Percentiles rank a stretch among this genome's conserved stretches.
Conservation (phyloP, 1,140 invertebrate species). For the Protaetia brevitarsis region DNA sequence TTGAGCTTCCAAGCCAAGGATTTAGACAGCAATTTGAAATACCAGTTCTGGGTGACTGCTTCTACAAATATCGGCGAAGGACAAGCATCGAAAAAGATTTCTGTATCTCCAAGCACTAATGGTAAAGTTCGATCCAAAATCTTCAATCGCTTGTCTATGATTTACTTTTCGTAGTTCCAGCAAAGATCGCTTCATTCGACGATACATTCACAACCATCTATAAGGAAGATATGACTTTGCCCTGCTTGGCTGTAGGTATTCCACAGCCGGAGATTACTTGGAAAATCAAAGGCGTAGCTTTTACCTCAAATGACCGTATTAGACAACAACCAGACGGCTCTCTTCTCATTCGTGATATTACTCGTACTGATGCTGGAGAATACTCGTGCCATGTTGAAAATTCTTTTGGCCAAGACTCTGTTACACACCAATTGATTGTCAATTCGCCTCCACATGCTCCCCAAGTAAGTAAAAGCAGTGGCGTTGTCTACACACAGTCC, state of each 20-base stretch:
- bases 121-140: conserved; percentile 49
- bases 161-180: conserved; percentile 66
- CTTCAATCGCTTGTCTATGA: neutral
- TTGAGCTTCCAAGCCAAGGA: conserved; percentile 81
- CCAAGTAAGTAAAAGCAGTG: conserved; percentile 31
- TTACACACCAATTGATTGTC: conserved; percentile 85
- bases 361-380: conserved; percentile 84
- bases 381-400: conserved; percentile 91
- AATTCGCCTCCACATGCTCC: conserved; percentile 46
- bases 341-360: conserved; percentile 83
- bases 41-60: conserved; percentile 94
- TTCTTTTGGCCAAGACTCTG: conserved; percentile 85
- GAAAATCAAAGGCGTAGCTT: conserved; percentile 63
- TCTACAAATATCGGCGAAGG: conserved; percentile 92
- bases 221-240: conserved; percentile 86
- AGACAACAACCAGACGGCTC: conserved; percentile 84
- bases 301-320: conserved; percentile 63
- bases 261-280: conserved; percentile 84
- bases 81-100: conserved; percentile 80
- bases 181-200: conserved; percentile 89
- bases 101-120: conserved; percentile 76
- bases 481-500: too few species aligned
- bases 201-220: conserved; percentile 86
- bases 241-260: conserved; percentile 86
- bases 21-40: conserved; percentile 74